phyloP scores from a whole-genome alignment of 2,888 invertebrate species.

The Patella depressa region DNA sequence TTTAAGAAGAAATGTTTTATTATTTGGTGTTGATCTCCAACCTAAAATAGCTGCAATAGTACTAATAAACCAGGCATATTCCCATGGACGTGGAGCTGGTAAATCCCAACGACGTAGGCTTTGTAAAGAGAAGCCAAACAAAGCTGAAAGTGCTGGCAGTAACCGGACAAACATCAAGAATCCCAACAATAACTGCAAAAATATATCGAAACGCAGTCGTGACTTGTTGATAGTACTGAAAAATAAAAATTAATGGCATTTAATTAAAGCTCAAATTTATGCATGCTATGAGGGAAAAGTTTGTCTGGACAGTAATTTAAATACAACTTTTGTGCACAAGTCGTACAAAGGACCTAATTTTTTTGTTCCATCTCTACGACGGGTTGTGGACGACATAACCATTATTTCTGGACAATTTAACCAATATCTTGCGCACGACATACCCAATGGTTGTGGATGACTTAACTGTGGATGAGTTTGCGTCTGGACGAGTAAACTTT shows the following conservation, averaged over 20 bases:
- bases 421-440: too few species aligned
- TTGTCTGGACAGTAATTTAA: too few species aligned
- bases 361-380: too few species aligned
- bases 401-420: too few species aligned
- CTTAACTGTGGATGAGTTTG: too few species aligned
- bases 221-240: conserved; percentile 96
- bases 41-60: conserved; percentile 87
- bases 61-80: conserved; percentile 92
- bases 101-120: conserved; percentile 84
- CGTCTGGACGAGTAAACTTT: too few species aligned
- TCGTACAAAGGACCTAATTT: too few species aligned
- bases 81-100: conserved; percentile 93
- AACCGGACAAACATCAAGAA: conserved; percentile 92
- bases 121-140: conserved; percentile 92
- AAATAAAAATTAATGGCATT: conserved; percentile 57
- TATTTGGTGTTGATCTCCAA: conserved; percentile 87
- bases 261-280: too few species aligned
- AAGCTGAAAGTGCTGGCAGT: conserved; percentile 91
- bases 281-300: too few species aligned
- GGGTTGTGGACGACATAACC: too few species aligned
- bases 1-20: conserved; percentile 76
- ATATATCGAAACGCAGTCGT: conserved; percentile 93
- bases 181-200: conserved; percentile 91
- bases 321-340: too few species aligned
- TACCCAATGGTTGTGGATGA: too few species aligned